These are phyloP conservation scores for Helicoverpa assulta DNA, from an alignment of 2,888 invertebrate species.

Conservation along the genomic window DNA sequence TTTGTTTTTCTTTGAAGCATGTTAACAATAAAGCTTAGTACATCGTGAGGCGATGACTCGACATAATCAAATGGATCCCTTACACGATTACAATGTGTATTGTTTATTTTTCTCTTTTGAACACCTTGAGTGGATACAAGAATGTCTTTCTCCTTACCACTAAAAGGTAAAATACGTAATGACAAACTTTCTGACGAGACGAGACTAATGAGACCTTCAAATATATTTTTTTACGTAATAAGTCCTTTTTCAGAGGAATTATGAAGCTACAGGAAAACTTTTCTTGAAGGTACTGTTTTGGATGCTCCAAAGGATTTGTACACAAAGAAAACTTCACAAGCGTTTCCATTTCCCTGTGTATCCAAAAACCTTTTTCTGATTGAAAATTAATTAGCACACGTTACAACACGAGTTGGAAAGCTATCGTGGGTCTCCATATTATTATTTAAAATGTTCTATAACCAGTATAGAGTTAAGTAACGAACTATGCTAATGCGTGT, in stretches of 20 bases:
- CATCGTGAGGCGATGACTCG: conserved; percentile 76
- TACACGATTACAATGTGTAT: conserved; percentile 78
- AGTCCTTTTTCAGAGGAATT: conserved; percentile 23
- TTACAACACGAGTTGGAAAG: conserved; percentile 45
- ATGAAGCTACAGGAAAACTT: conserved; percentile 23
- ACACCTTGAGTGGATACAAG: conserved; percentile 17
- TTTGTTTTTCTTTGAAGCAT: conserved; percentile 72
- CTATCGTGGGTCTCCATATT: conserved; percentile 26
- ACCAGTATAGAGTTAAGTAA: conserved; percentile 66
- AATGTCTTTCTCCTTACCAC: conserved; percentile 20
- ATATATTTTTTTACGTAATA: background rate
- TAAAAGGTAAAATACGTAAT: conserved; percentile 3
- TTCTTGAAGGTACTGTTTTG: conserved; percentile 25
- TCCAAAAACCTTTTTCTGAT: conserved; percentile 50
- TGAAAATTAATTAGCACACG: conserved; percentile 63
- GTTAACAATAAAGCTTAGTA: conserved; percentile 76
- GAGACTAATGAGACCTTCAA: conserved; percentile 7
- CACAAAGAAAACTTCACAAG: conserved; percentile 45
- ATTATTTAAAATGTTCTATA: conserved; percentile 43
- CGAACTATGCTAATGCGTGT: conserved; percentile 83
- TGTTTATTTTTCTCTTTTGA: conserved; percentile 75
- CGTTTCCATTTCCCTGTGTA: conserved; percentile 29
- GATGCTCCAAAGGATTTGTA: conserved; percentile 28
- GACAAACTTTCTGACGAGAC: conserved; percentile 13
- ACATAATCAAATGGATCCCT: conserved; percentile 74